Percentiles rank a stretch among this genome's conserved stretches.
These are phyloP conservation scores for Urocyon cinereoargenteus DNA, from an alignment of 2,797 vertebrate genomes.

Conservation along the genomic window DNA sequence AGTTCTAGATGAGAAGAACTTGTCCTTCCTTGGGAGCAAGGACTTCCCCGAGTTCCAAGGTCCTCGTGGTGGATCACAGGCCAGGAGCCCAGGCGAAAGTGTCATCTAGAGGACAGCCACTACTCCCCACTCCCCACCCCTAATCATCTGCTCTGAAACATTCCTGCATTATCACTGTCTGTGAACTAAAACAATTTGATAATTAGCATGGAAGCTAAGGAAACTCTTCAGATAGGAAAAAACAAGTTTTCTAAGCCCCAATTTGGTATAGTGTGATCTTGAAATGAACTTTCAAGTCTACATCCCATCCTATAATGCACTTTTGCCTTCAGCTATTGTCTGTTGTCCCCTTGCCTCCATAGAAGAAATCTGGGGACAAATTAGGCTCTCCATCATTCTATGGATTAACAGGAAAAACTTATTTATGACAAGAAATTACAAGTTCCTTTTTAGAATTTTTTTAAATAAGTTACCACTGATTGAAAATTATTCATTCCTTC, in stretches of 20 bases:
- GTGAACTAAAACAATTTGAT: background rate
- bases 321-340: background rate
- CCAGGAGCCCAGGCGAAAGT: background rate
- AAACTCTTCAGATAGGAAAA: background rate
- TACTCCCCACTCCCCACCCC: background rate
- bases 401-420: background rate
- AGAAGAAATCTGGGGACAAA: conserved; percentile 15
- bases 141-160: background rate
- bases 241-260: background rate
- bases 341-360: background rate
- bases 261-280: background rate
- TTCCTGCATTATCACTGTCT: background rate
- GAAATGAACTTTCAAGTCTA: background rate
- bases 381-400: background rate
- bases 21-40: background rate
- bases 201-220: background rate
- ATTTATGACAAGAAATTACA: background rate
- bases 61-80: background rate
- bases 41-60: background rate
- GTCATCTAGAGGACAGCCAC: no score
- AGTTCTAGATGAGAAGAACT: background rate
- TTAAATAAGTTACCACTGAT: background rate
- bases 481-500: background rate
- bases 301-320: background rate
- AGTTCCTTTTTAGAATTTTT: background rate